Evolutionary conservation across 1,140 invertebrate species (phyloP).

Genomic region (Heliconius melpomene): DNA sequence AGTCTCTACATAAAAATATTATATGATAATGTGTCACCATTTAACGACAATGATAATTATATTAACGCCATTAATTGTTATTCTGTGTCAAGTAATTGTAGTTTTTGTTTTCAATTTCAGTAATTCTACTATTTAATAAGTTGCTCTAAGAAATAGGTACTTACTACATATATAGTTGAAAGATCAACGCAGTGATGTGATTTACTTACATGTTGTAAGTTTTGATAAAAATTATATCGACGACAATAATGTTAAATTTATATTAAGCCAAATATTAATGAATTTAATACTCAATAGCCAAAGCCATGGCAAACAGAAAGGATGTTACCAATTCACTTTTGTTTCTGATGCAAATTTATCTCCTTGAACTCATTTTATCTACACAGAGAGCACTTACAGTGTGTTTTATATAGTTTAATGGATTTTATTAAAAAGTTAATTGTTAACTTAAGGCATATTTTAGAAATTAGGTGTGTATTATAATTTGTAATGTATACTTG

Average conservation of each 20-base stretch:
- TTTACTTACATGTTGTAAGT: background rate
- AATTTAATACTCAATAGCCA: background rate
- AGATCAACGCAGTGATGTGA: background rate
- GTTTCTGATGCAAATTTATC: background rate
- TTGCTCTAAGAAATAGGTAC: background rate
- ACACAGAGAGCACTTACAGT: background rate
- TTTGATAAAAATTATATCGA: too few species aligned
- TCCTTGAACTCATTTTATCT: slow-evolving; percentile 3
- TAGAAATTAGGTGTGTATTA: background rate
- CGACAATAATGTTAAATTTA: too few species aligned
- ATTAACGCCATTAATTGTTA: background rate
- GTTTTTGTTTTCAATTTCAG: too few species aligned
- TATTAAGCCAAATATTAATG: too few species aligned
- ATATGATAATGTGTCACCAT: background rate
- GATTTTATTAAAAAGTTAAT: background rate
- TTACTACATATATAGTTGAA: background rate
- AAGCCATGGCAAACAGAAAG: background rate
- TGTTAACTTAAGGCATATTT: background rate
- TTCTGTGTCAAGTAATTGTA: background rate
- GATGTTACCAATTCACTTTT: background rate
- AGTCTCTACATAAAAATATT: background rate
- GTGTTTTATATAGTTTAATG: background rate
- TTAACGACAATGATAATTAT: background rate
- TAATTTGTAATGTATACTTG: background rate
- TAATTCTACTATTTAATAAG: too few species aligned